phyloP scores from a whole-genome alignment of 37 sponge, comb jelly and placozoan species.

The Theonella swinhoei region DNA sequence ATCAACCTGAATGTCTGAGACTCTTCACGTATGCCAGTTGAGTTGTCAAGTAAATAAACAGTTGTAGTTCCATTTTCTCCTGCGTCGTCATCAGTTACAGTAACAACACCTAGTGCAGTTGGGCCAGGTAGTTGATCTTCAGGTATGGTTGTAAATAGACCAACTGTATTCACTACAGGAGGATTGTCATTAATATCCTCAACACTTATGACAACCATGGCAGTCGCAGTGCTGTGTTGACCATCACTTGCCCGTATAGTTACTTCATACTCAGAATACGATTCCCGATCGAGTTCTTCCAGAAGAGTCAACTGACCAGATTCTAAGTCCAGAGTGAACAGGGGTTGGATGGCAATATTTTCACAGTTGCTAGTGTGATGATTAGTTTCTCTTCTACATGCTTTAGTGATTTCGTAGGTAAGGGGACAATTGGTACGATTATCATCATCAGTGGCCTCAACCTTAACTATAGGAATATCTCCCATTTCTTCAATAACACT shows the following conservation, averaged over 20 bases:
- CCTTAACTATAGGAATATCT: background rate
- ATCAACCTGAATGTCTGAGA: slow-evolving; percentile 8
- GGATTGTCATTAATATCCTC: slow-evolving; percentile 68
- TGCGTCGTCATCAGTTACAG: slow-evolving; percentile 44
- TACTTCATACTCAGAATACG: slow-evolving; percentile 14
- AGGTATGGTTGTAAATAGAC: background rate
- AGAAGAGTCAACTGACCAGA: slow-evolving; percentile 31
- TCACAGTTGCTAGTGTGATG: background rate
- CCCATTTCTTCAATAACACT: slow-evolving; percentile 1
- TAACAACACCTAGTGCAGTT: background rate
- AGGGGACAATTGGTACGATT: background rate
- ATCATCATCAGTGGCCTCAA: slow-evolving; percentile 31
- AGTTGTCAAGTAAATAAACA: slow-evolving; percentile 17
- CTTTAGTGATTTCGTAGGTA: background rate
- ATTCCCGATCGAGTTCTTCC: slow-evolving; percentile 38
- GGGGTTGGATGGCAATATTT: background rate
- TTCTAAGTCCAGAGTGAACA: slow-evolving; percentile 44
- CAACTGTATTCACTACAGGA: slow-evolving; percentile 21
- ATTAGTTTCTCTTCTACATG: background rate
- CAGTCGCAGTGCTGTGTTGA: slow-evolving; percentile 12
- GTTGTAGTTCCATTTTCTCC: slow-evolving; percentile 14
- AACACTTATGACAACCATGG: slow-evolving; percentile 42
- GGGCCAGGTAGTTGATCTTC: slow-evolving; percentile 2
- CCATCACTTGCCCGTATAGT: slow-evolving; percentile 20
- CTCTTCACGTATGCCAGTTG: background rate